Conservation (phyloP, 2,888 invertebrate genomes). For the Acheta domesticus region DNA sequence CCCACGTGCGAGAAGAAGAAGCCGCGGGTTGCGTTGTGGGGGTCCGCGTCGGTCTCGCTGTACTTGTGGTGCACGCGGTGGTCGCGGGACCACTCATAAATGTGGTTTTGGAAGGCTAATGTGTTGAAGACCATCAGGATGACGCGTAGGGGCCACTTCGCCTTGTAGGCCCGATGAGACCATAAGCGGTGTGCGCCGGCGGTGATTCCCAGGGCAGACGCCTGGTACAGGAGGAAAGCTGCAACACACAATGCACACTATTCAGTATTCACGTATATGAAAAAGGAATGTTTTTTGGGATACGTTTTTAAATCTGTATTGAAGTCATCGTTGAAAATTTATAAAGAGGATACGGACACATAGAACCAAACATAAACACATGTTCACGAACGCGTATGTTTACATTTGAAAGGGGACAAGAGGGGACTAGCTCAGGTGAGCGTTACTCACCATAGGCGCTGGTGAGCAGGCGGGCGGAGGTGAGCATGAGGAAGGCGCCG, state of each 20-base stretch:
- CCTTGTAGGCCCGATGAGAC: constrained; percentile 95
- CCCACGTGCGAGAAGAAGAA: constrained; percentile 97
- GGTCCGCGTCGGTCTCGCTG: constrained; percentile 90
- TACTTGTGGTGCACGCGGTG: constrained; percentile 89
- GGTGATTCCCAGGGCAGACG: constrained; percentile 87
- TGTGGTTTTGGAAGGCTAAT: constrained; percentile 72
- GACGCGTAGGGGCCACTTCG: constrained; percentile 80
- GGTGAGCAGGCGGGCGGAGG: constrained; percentile 71
- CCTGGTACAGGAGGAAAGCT: constrained; percentile 71
- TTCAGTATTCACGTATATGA: too few relatives aligned
- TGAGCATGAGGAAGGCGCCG: constrained; percentile 68
- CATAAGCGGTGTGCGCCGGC: constrained; percentile 95
- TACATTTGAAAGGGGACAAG: too few relatives aligned
- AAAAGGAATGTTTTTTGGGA: too few relatives aligned
- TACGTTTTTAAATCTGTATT: too few relatives aligned
- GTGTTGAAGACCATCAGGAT: constrained; percentile 81
- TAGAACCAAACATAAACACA: too few relatives aligned
- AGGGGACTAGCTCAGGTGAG: not conserved
- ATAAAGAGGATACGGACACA: too few relatives aligned
- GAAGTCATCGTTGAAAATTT: too few relatives aligned
- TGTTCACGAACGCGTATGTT: too few relatives aligned
- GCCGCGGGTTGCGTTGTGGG: constrained; percentile 86
- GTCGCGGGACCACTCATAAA: constrained; percentile 44
- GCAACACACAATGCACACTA: constrained; percentile 42
- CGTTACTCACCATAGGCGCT: constrained; percentile 64